Evolutionary conservation across 2,888 invertebrate genomes (phyloP).

Genomic region (Drosophila meridionalis): DNA sequence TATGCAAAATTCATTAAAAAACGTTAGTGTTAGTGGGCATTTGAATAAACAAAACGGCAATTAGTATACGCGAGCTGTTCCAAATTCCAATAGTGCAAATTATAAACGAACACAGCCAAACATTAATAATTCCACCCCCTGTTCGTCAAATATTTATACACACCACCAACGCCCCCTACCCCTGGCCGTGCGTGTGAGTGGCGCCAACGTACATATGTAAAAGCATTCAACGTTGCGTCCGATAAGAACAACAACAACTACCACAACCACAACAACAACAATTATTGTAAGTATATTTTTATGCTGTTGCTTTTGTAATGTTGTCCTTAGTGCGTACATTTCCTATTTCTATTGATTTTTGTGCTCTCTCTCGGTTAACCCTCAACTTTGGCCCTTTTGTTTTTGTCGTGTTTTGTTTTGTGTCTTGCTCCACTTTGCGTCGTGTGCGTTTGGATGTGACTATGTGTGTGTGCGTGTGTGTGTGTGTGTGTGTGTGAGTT

Average conservation of each 20-base stretch:
- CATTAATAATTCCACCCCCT: constrained; percentile 33
- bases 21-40: constrained; percentile 34
- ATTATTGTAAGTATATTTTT: constrained; percentile 61
- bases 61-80: constrained; percentile 13
- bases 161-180: constrained; percentile 23
- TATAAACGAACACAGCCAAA: constrained; percentile 1
- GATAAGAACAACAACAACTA: constrained; percentile 42
- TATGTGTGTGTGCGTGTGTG: constrained; percentile 13
- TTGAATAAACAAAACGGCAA: constrained; percentile 51
- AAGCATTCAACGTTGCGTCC: constrained; percentile 38
- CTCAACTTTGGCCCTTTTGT: constrained; percentile 56
- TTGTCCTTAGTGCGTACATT: constrained; percentile 42
- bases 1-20: constrained; percentile 16
- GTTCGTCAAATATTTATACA: constrained; percentile 65
- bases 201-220: constrained; percentile 69
- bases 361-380: constrained; percentile 32
- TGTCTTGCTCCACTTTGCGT: constrained; percentile 55
- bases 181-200: constrained; percentile 50
- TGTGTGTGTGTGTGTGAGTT: constrained; percentile 27
- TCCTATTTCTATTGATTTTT: constrained; percentile 61
- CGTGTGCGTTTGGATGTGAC: constrained; percentile 1
- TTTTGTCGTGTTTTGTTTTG: constrained; percentile 55
- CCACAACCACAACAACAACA: constrained; percentile 40
- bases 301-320: constrained; percentile 49
- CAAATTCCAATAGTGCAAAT: constrained; percentile 39